A percentile compares a stretch with the other conserved stretches of the same genome.
Evolutionary conservation across 2,797 vertebrate species (phyloP).

Genomic region (Bucorvus abyssinicus): DNA sequence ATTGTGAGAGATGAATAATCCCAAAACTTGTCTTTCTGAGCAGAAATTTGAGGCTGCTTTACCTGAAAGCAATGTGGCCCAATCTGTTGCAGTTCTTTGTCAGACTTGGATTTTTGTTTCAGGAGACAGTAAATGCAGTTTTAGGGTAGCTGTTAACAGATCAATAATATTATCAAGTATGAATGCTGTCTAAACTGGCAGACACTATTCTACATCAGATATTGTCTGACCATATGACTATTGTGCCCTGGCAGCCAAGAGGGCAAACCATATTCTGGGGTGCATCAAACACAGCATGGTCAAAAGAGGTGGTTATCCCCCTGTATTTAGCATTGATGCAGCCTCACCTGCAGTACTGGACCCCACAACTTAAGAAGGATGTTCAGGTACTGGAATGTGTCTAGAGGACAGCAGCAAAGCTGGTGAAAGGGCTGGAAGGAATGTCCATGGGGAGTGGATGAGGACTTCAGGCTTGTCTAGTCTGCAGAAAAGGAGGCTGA

Average conservation of each 20-base stretch:
- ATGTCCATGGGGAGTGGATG: not conserved
- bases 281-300: not conserved
- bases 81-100: not conserved
- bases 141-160: not conserved
- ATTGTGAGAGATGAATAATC: not conserved
- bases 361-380: not conserved
- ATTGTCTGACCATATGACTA: not conserved
- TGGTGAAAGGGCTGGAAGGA: not conserved
- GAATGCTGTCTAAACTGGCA: not conserved
- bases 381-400: not conserved
- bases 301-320: not conserved
- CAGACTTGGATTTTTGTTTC: not conserved
- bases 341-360: not conserved
- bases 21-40: not conserved
- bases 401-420: not conserved
- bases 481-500: not conserved
- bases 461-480: not conserved
- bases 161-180: not conserved
- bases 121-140: not conserved
- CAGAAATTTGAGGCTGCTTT: not conserved
- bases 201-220: not conserved
- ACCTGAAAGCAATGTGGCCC: not conserved
- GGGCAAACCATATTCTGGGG: not conserved
- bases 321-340: accelerated
- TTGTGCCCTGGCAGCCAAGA: not conserved